These are phyloP conservation scores for Protobothrops flavoviridis DNA, from an alignment of 2,113 vertebrate genomes.

Conservation along the genomic window DNA sequence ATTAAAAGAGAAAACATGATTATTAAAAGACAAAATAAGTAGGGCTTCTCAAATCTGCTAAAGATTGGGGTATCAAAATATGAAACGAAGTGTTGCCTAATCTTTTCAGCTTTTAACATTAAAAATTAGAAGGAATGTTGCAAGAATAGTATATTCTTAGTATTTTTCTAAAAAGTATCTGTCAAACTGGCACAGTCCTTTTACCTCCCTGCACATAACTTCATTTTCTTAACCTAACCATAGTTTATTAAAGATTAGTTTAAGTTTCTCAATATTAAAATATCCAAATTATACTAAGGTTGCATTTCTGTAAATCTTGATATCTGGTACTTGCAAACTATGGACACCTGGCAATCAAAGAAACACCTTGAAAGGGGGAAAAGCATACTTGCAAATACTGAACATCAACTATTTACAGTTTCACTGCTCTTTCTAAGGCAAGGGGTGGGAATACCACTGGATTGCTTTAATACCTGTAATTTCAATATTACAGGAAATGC, in stretches of 20 bases:
- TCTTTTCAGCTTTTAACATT: constrained; percentile 16
- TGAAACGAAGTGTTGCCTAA: constrained; percentile 10
- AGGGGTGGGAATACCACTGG: constrained; percentile 78
- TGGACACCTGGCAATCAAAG: constrained; percentile 73
- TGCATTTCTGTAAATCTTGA: constrained; percentile 69
- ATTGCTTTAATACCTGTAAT: constrained; percentile 74
- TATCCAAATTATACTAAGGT: constrained; percentile 74
- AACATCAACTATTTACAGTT: constrained; percentile 94
- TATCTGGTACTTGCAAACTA: constrained; percentile 68
- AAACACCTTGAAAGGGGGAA: constrained; percentile 70
- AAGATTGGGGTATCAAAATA: constrained; percentile 10
- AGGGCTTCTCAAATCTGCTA: neutral
- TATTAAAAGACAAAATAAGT: neutral
- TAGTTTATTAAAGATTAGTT: constrained; percentile 53
- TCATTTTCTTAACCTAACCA: constrained; percentile 53
- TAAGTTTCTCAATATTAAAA: constrained; percentile 77
- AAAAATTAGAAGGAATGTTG: constrained; percentile 26
- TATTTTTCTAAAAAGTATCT: constrained; percentile 58
- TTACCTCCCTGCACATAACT: constrained; percentile 53
- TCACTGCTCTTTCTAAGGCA: constrained; percentile 78
- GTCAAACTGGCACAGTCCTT: constrained; percentile 65
- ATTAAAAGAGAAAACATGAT: neutral
- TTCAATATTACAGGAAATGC: constrained; percentile 71
- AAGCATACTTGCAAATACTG: constrained; percentile 87
- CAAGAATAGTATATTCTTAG: constrained; percentile 20